Evolutionary conservation across 2,888 invertebrate genomes (phyloP).

Genomic region (Leptinotarsa tumamoca): DNA sequence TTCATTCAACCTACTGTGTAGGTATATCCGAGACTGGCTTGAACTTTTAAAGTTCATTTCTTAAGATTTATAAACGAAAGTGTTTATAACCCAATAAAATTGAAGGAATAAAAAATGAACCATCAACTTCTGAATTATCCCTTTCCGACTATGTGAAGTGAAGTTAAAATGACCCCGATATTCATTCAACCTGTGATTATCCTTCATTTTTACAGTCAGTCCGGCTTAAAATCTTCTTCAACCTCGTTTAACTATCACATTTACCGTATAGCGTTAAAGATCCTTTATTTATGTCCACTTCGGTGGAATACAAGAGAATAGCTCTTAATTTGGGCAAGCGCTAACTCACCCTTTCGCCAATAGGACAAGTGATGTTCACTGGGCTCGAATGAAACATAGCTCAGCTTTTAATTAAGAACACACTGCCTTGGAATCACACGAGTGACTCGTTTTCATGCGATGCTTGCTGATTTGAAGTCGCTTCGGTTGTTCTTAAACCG

Average conservation of each 20-base stretch:
- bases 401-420: constrained; percentile 62
- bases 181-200: constrained; percentile 32
- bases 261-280: constrained; percentile 46
- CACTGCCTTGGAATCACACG: constrained; percentile 53
- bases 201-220: constrained; percentile 38
- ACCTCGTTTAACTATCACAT: constrained; percentile 53
- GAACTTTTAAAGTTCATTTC: no score
- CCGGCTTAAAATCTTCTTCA: constrained; percentile 53
- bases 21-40: no score
- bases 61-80: no score
- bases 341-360: constrained; percentile 60
- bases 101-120: no score
- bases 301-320: constrained; percentile 52
- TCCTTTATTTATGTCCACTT: constrained; percentile 53
- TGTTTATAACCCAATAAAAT: no score
- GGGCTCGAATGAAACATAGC: constrained; percentile 60
- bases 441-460: constrained; percentile 47
- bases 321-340: constrained; percentile 61
- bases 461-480: constrained; percentile 17
- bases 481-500: not conserved
- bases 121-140: no score
- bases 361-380: constrained; percentile 57
- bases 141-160: no score
- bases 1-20: no score
- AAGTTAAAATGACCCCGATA: not conserved